Percentiles rank a stretch among this genome's conserved stretches.
phyloP scores from a whole-genome alignment of 2,888 invertebrate species.

The Tachystola acroxantha region DNA sequence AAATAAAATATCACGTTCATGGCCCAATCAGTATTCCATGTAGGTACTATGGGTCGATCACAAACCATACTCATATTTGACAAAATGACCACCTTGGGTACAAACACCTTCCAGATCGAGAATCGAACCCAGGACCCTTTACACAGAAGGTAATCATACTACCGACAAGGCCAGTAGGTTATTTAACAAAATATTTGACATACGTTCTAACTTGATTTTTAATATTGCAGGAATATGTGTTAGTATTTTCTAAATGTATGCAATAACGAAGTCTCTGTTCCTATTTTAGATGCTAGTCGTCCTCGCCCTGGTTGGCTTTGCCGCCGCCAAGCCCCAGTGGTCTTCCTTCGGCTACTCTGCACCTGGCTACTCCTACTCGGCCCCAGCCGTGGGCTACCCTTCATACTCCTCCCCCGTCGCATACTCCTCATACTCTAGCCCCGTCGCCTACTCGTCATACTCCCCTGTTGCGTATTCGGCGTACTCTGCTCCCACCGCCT shows the following conservation, averaged over 20 bases:
- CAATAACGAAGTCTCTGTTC: neutral
- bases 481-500: conserved; percentile 4
- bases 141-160: too few species aligned
- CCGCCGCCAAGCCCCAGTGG: conserved; percentile 16
- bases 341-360: conserved; percentile 11
- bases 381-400: conserved; percentile 13
- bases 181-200: neutral
- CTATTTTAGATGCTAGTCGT: conserved; percentile 10
- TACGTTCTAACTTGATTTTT: too few species aligned
- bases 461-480: neutral
- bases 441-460: conserved; percentile 11
- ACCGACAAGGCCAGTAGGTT: too few species aligned
- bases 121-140: too few species aligned
- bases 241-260: too few species aligned
- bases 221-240: too few species aligned
- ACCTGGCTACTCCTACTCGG: conserved; percentile 13
- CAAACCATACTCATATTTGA: too few species aligned
- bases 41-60: too few species aligned
- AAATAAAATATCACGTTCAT: too few species aligned
- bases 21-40: too few species aligned
- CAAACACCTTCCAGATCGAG: too few species aligned
- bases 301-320: conserved; percentile 15
- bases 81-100: too few species aligned
- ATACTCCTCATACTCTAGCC: conserved; percentile 11
- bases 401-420: conserved; percentile 4